Evolutionary conservation across 2,888 invertebrate species (phyloP), one percentile per base, ranked within the genome.

Genomic region (Cartodere bifasciata): DNA sequence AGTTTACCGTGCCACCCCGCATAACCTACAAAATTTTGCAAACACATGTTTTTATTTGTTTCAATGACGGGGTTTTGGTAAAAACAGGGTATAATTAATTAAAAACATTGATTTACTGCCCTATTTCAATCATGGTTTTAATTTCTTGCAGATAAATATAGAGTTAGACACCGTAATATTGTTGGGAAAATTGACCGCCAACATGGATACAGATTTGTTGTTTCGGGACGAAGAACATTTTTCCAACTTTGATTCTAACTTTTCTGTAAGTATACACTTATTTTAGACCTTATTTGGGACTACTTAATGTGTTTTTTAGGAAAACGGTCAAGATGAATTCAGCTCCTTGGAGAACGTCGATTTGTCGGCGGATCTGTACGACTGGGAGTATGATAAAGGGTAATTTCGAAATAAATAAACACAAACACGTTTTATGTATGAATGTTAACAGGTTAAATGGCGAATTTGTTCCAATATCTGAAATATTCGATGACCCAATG

Each of bases 211-310:
- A 37, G 63, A 61, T 45, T 62, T 61, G 44, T 47, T 63, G 37
- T 62, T 63, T 43, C 57, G 62, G 38, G 63, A 64, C 52, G 65
- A 58, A 47, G 63, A 65, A 53, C 62, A 63, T 39, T 67, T 66
- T 50, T 53, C 60, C 29, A 46, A 46, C 9, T 39, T 47, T 23
- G 41, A 40, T 7, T 39, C 43, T 16, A 38, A 42, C 9, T 42
- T 41, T 36, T 45, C 42, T 29, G 29, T 43, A 31, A n/a, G n/a
- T n/a, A n/a, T n/a, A n/a, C n/a, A n/a, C n/a, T n/a, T n/a, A n/a
- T n/a, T n/a, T n/a, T n/a, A n/a, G n/a, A n/a, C n/a, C n/a, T n/a
- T n/a, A n/a, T n/a, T n/a, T n/a, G n/a, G n/a, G n/a, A n/a, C n/a
- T n/a, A n/a, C n/a, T n/a, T n/a, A n/a, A n/a, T n/a, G n/a, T n/a